Conservation (phyloP, 37 sponge, comb jelly and placozoan genomes). For the Cliona cf. orientalis region DNA sequence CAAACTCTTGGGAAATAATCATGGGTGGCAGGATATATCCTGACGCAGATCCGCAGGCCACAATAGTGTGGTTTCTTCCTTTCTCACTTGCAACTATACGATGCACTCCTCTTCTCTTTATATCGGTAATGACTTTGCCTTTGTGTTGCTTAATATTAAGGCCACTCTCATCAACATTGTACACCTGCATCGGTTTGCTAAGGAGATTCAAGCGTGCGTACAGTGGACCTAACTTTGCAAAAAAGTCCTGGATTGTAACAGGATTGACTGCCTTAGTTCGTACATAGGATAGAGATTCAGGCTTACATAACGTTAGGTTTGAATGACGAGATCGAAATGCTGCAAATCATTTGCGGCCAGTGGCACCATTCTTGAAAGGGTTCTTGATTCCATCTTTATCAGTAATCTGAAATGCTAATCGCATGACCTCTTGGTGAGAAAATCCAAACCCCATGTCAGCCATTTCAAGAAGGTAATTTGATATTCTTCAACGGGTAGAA, state of each 20-base stretch:
- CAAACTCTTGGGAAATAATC: conserved; percentile 21
- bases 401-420: not conserved
- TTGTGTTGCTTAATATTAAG: conserved; percentile 22
- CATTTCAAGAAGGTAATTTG: not conserved
- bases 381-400: not conserved
- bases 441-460: not conserved
- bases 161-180: conserved; percentile 31
- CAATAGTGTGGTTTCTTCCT: conserved; percentile 25
- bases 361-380: not conserved
- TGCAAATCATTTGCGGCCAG: not conserved
- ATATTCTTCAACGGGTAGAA: not conserved
- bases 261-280: not conserved
- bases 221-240: not conserved
- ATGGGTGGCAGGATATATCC: conserved; percentile 16
- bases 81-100: conserved; percentile 23
- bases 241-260: conserved; percentile 1
- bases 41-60: conserved; percentile 18
- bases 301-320: not conserved
- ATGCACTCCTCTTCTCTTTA: conserved; percentile 15
- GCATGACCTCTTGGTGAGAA: not conserved
- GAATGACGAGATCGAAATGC: not conserved
- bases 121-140: conserved; percentile 13
- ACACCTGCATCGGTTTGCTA: conserved; percentile 16
- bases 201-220: conserved; percentile 18
- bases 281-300: conserved; percentile 4